Evolutionary conservation across 53 echinoderm and acorn worm species (phyloP).

Genomic region (Stichopus horrens): DNA sequence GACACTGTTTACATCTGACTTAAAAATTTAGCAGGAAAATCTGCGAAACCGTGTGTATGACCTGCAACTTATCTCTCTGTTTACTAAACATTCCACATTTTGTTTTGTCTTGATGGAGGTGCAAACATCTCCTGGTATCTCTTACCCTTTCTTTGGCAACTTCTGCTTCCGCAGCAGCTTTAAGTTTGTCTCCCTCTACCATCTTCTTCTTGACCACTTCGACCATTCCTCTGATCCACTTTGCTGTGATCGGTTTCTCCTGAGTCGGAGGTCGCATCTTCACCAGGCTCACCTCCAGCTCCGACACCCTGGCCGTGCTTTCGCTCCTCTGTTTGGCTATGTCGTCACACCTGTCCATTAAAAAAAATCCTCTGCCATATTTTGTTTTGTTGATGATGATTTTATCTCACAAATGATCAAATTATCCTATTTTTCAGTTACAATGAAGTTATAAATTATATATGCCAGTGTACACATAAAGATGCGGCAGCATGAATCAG

Average conservation of each 20-base stretch:
- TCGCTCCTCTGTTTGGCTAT: slow-evolving; percentile 49
- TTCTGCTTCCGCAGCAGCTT: slow-evolving; percentile 59
- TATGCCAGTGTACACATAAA: too few species aligned
- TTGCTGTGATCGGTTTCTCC: slow-evolving; percentile 74
- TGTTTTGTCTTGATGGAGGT: too few species aligned
- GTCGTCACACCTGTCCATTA: slow-evolving; percentile 60
- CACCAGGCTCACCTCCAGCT: slow-evolving; percentile 68
- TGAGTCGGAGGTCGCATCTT: slow-evolving; percentile 69
- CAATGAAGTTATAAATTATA: background rate
- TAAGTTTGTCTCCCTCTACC: slow-evolving; percentile 57
- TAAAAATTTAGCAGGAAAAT: too few species aligned
- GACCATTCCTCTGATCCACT: slow-evolving; percentile 74
- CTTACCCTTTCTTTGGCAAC: slow-evolving; percentile 69
- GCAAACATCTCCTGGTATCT: background rate
- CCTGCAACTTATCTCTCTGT: too few species aligned
- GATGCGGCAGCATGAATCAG: too few species aligned
- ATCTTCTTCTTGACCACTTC: slow-evolving; percentile 68
- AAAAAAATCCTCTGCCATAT: background rate
- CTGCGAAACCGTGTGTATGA: too few species aligned
- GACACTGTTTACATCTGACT: too few species aligned
- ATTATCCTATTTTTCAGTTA: background rate
- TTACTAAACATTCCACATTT: too few species aligned
- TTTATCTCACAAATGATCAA: too few species aligned
- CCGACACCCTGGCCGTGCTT: slow-evolving; percentile 59
- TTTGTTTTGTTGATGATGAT: too few species aligned